Conservation (phyloP, 2,113 vertebrate species). For the Corythornis cristatus region DNA sequence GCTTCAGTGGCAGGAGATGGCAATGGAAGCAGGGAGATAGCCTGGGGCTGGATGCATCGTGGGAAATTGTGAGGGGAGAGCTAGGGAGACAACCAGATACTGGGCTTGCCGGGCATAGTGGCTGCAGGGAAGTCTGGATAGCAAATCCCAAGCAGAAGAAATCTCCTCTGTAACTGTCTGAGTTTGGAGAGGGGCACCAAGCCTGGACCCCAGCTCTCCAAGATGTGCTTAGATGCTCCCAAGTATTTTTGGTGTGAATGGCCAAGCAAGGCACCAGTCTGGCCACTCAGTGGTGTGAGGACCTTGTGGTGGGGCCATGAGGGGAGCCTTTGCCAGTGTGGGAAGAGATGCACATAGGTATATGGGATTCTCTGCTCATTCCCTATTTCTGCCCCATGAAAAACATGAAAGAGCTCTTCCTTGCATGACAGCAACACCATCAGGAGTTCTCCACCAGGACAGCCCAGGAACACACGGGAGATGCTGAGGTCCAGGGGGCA, state of each 20-base stretch:
- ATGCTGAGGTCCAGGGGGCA: not conserved
- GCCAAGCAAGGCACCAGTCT: not conserved
- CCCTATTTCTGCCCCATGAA: not conserved
- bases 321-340: fast-evolving
- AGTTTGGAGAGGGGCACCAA: not conserved
- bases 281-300: not conserved
- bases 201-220: not conserved
- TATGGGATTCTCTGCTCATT: not conserved
- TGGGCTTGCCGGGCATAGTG: not conserved
- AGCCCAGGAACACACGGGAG: not conserved
- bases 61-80: not conserved
- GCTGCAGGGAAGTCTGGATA: not conserved
- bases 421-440: fast-evolving
- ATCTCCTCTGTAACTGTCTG: not conserved
- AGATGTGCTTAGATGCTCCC: not conserved
- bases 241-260: not conserved
- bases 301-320: not conserved
- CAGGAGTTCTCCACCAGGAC: not conserved
- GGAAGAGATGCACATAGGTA: not conserved
- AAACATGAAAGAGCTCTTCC: not conserved
- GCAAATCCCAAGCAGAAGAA: not conserved
- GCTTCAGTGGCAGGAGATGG: not conserved
- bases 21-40: not conserved
- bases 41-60: not conserved
- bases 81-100: not conserved